Base-by-base conservation (phyloP, 1,140 invertebrate genomes). In the Heliconius congener region DNA sequence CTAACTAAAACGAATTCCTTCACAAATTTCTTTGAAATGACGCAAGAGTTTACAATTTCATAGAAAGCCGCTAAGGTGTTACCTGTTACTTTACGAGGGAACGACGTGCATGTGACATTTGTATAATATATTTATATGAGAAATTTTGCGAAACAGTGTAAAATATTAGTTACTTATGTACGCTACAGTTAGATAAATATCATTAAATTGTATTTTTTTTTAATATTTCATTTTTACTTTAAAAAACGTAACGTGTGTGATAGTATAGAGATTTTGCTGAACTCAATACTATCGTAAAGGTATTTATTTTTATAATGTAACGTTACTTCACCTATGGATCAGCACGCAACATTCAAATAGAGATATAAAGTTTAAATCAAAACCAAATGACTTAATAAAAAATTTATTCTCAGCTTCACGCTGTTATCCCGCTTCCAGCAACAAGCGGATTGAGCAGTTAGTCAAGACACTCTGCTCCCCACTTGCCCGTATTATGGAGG, bases 51-150 rank as follows among this genome's bases (percentile, higher is more conserved):
- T 71, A 80, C 71, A 71, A 81, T 83, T 83, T 81, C 80, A 81
- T 77, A 81, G 86, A 89, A 88, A 89, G 84, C 80, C 85, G 85
- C 82, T 80, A 85, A 87, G 76, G 79, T 86, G 86, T 83, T 79
- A 84, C 72, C 50, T 80, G 76, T 57, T 19, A 71, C 42, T 87
- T 86, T 83, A 83, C 39, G 78, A 85, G 74, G 66, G 55, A 46
- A 79, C 83, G 83, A 76, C 80, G 80, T 82, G 83, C 73, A 73
- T 73, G 74, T 52, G 73, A 76, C 83, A 83, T 85, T 84, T 80
- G 82, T 86, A 83, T 78, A 83, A 84, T 75, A 82, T 83, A 76
- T 83, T 83, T 81, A 81, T 83, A 81, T 80, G 83, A 75, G 80
- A 85, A 80, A 83, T 82, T 82, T 86, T 82, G 81, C 81, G 78